These are phyloP conservation scores for Mycteria americana DNA, from an alignment of 2,797 vertebrate species.

Conservation along the genomic window DNA sequence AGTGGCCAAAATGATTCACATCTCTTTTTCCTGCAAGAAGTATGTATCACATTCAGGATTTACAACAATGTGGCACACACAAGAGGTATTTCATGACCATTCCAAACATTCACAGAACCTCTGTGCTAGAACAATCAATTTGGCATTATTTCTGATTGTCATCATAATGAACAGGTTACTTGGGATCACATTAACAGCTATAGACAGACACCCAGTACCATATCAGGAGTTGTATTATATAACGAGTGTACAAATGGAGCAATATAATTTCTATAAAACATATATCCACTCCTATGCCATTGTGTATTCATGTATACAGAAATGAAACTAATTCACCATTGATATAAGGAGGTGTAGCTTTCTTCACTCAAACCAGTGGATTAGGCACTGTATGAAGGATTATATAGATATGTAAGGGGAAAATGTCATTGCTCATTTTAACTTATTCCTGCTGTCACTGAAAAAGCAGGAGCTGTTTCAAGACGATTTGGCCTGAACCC, in stretches of 20 bases:
- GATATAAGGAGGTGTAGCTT: background rate
- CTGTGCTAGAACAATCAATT: background rate
- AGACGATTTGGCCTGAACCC: background rate
- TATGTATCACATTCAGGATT: background rate
- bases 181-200: background rate
- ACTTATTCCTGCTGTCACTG: background rate
- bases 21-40: background rate
- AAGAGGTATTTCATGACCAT: background rate
- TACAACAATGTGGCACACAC: background rate
- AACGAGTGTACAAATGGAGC: background rate
- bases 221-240: background rate
- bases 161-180: background rate
- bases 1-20: background rate
- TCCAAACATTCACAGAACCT: background rate
- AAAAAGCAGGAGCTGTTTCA: background rate
- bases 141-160: background rate
- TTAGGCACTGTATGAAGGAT: background rate
- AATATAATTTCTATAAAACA: background rate
- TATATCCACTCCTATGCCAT: background rate
- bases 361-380: background rate
- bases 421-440: background rate
- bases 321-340: background rate
- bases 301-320: accelerated
- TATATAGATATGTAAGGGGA: background rate
- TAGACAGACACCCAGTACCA: background rate